Base-by-base conservation (phyloP, 1,140 invertebrate species). In the Lethocerus indicus region DNA sequence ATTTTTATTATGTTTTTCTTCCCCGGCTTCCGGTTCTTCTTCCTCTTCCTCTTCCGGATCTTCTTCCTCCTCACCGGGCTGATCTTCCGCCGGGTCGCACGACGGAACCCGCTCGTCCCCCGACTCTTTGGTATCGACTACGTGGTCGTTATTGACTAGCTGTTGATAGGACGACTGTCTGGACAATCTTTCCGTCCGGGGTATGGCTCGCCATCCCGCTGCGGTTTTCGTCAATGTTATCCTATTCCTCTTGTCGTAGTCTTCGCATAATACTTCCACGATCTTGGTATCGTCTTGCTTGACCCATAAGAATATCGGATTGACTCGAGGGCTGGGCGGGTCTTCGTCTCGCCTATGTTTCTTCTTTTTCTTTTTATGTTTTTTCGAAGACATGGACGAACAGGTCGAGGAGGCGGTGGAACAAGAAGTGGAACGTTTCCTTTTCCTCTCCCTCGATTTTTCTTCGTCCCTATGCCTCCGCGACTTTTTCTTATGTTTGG, bases 281-380 rank as follows among this genome's bases (percentile, higher is more conserved):
- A 87, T 83, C 59, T 71, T 73, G 48, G 79, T 80, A 59, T 83
- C 78, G 53, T 75, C 71, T 62, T 83, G 81, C 57, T 79, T 76
- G 35, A 81, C 79, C 81, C 82, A 85, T 47, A 86, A 69, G 63
- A 87, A 87, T 49, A 87, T 81, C 43, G 83, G 82, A 61, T 79
- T 80, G 6, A 81, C 76, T 55, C 76, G 73, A 37, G 78, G 74
- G 21, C 52, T 53, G 16, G 50, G 52, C 9, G 29, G 25, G 3
- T 45, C 47, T 18, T 52, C 47, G 12, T 52, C 42, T 12, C 48
- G 46, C n/a, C 43, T 40, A 16, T 50, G 28, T 25, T 54, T 49
- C 5, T 54, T 54, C 49, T 53, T 55, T 36, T 57, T 54, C 32
- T 57, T 55, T 42, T 52, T 47, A 25, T 51, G 37, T 2, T 47